Evolutionary conservation across 2,797 vertebrate species (phyloP), one percentile per base, ranked within the genome.

Genomic region (Botia almorhae): DNA sequence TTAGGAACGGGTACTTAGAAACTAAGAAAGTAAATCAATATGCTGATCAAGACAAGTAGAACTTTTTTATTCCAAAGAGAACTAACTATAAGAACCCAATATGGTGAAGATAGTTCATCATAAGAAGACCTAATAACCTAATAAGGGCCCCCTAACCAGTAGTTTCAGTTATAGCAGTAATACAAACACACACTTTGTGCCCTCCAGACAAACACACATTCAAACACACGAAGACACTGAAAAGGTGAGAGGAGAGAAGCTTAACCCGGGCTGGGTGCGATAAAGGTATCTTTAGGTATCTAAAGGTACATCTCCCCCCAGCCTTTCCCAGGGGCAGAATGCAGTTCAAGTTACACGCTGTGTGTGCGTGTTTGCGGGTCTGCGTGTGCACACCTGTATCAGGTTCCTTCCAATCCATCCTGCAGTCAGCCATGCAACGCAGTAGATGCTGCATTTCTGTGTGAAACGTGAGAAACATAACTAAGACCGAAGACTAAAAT

Each of bases 381-480:
- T 50, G 60, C 50, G n/a, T 77, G 74, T 69, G 39, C 68, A 67
- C 80, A 81, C 71, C 76, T 81, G 79, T 58, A 80, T 83, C 77
- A 67, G 77, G 77, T 83, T 80, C 48, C 82, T 61, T 23, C 61
- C 21, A 17, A 39, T 67, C 21, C 58, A 39, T 67, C 33, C 58
- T 17, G 56, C 17, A 61, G 55, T 43, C 64, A 61, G n/a, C 50
- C 48, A 56, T 51, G 53, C 29, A n/a, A 26, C 19, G n/a, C 21
- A 21, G 33, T 67, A 60, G 56, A 69, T 43, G 26, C 21, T 19
- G 21, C n/a, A 3, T 67, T 69, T 75, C 21, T 43, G 46, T 23
- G 65, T 63, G 84, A 81, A 85, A 85, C n/a, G 17, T 76, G 68
- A 78, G 70, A 53, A 71, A 71, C 78, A 17, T 29, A 58, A 73